These are phyloP conservation scores for Danionella cerebrum DNA, from an alignment of 2,113 vertebrate species.

Conservation along the genomic window DNA sequence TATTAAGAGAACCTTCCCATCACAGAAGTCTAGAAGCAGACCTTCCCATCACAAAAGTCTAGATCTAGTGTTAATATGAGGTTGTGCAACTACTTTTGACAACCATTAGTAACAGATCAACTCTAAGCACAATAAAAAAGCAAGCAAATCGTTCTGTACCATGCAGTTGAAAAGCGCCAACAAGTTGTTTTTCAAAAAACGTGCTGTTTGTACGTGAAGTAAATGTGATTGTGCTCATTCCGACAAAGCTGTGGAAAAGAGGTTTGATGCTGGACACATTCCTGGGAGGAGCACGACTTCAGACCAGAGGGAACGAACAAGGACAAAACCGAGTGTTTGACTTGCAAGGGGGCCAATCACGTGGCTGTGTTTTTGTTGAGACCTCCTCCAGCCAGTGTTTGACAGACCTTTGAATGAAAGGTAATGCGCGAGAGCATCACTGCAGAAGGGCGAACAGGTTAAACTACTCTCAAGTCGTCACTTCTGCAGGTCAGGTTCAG, in stretches of 20 bases:
- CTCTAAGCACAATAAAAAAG: too few species aligned
- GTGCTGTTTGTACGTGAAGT: too few species aligned
- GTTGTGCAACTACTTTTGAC: too few species aligned
- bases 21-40: too few species aligned
- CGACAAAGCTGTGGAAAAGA: slow-evolving; percentile 63
- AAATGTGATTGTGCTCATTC: too few species aligned
- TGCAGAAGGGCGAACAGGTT: not conserved
- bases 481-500: not conserved
- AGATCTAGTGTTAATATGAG: too few species aligned
- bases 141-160: too few species aligned
- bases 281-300: slow-evolving; percentile 56
- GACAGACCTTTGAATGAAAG: slow-evolving; percentile 56
- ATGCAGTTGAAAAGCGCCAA: too few species aligned
- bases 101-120: too few species aligned
- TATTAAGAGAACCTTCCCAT: too few species aligned
- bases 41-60: too few species aligned
- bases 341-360: slow-evolving; percentile 46
- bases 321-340: slow-evolving; percentile 55
- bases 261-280: slow-evolving; percentile 61
- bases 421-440: not conserved
- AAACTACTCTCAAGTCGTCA: not conserved
- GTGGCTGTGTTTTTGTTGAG: slow-evolving; percentile 57
- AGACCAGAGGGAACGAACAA: slow-evolving; percentile 52
- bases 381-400: slow-evolving; percentile 65
- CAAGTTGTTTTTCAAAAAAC: too few species aligned